phyloP scores from a whole-genome alignment of 2,888 invertebrate species.

The Drosophila paramelanica region DNA sequence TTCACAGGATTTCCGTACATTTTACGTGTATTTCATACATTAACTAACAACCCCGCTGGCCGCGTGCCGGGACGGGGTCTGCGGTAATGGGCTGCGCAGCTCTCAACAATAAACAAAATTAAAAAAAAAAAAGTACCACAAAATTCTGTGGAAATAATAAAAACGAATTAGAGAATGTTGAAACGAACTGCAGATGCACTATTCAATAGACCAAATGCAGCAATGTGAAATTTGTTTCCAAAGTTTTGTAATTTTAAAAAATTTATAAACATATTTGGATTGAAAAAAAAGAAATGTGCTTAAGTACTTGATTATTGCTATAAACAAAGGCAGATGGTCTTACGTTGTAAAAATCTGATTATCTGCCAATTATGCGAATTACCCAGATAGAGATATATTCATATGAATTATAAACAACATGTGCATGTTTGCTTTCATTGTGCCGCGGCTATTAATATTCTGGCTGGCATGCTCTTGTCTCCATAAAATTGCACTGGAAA shows the following conservation, averaged over 20 bases:
- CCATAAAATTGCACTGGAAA: not conserved
- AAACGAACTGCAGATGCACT: constrained; percentile 24
- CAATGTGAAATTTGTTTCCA: not conserved
- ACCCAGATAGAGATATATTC: not conserved
- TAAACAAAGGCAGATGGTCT: not conserved
- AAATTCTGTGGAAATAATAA: constrained; percentile 7
- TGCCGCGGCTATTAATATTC: not conserved
- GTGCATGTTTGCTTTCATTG: not conserved
- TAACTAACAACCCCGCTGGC: constrained; percentile 51
- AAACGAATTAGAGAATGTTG: constrained; percentile 1
- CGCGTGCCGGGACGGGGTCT: constrained; percentile 13
- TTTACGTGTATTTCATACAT: constrained; percentile 64
- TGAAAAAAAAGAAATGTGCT: not conserved
- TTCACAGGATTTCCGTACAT: constrained; percentile 69
- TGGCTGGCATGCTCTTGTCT: not conserved
- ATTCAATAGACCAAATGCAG: not conserved
- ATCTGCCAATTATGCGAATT: not conserved
- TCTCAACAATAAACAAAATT: constrained; percentile 53
- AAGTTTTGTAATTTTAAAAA: not conserved
- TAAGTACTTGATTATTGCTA: constrained; percentile 7
- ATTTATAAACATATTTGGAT: not conserved
- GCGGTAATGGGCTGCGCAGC: constrained; percentile 20
- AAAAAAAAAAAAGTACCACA: constrained; percentile 26
- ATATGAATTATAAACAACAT: not conserved
- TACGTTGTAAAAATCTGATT: not conserved